phyloP scores from a whole-genome alignment of 2,797 vertebrate species.

The Phataginus tetradactyla region DNA sequence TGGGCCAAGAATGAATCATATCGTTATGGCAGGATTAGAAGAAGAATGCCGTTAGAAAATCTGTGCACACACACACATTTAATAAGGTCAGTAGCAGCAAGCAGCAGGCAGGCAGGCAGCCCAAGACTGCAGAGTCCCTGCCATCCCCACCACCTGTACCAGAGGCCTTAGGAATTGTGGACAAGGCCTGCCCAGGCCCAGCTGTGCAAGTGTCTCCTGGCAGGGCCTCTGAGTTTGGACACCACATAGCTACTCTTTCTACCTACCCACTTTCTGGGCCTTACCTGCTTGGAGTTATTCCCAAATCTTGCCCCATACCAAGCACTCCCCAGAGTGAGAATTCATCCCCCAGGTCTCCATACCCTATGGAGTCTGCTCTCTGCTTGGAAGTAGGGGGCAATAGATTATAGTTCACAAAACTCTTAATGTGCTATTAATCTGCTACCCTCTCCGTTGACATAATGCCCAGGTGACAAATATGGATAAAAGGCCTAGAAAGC shows the following conservation, averaged over 20 bases:
- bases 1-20: constrained; percentile 45
- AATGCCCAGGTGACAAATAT: not conserved
- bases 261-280: not conserved
- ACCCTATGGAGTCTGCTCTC: not conserved
- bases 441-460: not conserved
- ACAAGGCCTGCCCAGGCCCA: not conserved
- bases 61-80: not conserved
- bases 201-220: not conserved
- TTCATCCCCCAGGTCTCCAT: not conserved
- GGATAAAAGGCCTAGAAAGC: not conserved
- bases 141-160: not conserved
- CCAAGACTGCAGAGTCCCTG: not conserved
- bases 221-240: not conserved
- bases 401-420: not conserved
- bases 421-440: not conserved
- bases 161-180: not conserved
- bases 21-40: constrained; percentile 71
- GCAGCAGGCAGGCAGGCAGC: not conserved
- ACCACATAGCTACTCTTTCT: not conserved
- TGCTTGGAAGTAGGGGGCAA: not conserved
- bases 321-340: not conserved
- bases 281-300: not conserved
- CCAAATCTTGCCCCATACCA: not conserved
- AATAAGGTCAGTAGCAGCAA: constrained; percentile 63
- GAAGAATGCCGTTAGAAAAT: constrained; percentile 48